These are phyloP conservation scores for Tipula helvola DNA, from an alignment of 2,888 invertebrate species.

Conservation along the genomic window DNA sequence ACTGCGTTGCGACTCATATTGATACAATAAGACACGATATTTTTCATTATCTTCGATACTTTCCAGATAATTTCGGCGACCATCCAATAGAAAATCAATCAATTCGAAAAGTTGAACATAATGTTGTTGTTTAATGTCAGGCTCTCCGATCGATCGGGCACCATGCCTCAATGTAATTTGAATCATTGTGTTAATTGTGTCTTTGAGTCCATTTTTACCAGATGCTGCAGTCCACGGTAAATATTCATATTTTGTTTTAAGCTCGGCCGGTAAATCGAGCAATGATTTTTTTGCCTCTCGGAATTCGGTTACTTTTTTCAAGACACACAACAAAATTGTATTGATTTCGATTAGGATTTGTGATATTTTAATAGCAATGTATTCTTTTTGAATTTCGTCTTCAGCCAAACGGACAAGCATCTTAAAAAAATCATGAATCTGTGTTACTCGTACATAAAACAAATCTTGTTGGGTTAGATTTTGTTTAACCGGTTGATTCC, in stretches of 20 bases:
- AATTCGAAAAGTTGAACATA: constrained; percentile 58
- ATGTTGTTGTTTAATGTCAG: constrained; percentile 38
- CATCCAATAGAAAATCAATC: constrained; percentile 60
- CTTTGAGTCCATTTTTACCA: constrained; percentile 41
- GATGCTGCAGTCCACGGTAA: constrained; percentile 63
- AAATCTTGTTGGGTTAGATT: constrained; percentile 57
- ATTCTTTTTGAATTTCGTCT: constrained; percentile 45
- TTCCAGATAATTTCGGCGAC: constrained; percentile 54
- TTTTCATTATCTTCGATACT: constrained; percentile 47
- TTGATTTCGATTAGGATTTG: constrained; percentile 42
- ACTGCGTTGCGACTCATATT: constrained; percentile 52
- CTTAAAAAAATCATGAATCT: constrained; percentile 51
- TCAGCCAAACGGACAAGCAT: constrained; percentile 47
- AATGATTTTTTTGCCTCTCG: constrained; percentile 44
- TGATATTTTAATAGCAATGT: constrained; percentile 43
- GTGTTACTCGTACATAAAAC: constrained; percentile 59
- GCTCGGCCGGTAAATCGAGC: constrained; percentile 36
- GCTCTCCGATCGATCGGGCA: constrained; percentile 30
- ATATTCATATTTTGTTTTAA: constrained; percentile 41
- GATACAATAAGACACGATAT: constrained; percentile 44
- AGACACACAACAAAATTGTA: constrained; percentile 43
- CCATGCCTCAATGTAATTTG: constrained; percentile 29
- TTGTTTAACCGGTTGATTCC: constrained; percentile 34
- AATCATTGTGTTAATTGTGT: constrained; percentile 37
- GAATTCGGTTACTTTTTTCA: constrained; percentile 51